These are phyloP conservation scores for Halictus quadricinctus DNA, from an alignment of 2,888 invertebrate genomes.

Conservation along the genomic window DNA sequence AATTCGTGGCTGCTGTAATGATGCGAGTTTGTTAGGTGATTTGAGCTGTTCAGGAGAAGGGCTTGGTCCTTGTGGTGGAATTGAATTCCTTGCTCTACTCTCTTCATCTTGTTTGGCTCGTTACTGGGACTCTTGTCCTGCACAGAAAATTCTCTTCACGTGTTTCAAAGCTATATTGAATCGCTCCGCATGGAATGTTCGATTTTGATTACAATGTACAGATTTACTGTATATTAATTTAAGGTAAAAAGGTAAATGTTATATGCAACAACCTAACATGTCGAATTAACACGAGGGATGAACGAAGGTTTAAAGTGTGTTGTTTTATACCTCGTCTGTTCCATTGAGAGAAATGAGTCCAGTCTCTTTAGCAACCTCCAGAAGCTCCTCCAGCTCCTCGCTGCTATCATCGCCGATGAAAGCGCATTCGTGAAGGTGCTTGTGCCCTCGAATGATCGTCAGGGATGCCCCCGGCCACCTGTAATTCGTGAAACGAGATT, in stretches of 20 bases:
- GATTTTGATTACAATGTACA: not conserved
- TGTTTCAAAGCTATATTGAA: too few species aligned
- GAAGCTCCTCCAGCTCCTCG: slow-evolving; percentile 88
- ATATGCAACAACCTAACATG: too few species aligned
- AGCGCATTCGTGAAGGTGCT: slow-evolving; percentile 90
- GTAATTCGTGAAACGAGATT: slow-evolving; percentile 26
- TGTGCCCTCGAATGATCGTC: slow-evolving; percentile 90
- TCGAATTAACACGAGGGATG: too few species aligned
- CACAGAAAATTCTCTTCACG: not conserved
- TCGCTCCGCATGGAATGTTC: slow-evolving; percentile 40
- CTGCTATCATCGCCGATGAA: slow-evolving; percentile 92
- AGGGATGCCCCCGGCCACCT: slow-evolving; percentile 91
- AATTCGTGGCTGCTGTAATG: slow-evolving; percentile 75
- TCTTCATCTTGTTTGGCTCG: slow-evolving; percentile 86
- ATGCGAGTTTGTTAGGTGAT: slow-evolving; percentile 29
- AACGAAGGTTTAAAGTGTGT: not conserved
- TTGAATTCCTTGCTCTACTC: slow-evolving; percentile 85
- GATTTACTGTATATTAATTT: too few species aligned
- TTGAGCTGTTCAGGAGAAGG: slow-evolving; percentile 47
- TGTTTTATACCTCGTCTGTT: slow-evolving; percentile 47
- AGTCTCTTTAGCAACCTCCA: slow-evolving; percentile 82
- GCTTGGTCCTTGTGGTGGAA: slow-evolving; percentile 83
- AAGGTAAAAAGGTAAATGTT: too few species aligned
- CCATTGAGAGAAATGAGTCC: slow-evolving; percentile 73
- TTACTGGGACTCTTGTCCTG: slow-evolving; percentile 84